phyloP scores from a whole-genome alignment of 2,113 vertebrate species.

The Chascanopsetta lugubris region DNA sequence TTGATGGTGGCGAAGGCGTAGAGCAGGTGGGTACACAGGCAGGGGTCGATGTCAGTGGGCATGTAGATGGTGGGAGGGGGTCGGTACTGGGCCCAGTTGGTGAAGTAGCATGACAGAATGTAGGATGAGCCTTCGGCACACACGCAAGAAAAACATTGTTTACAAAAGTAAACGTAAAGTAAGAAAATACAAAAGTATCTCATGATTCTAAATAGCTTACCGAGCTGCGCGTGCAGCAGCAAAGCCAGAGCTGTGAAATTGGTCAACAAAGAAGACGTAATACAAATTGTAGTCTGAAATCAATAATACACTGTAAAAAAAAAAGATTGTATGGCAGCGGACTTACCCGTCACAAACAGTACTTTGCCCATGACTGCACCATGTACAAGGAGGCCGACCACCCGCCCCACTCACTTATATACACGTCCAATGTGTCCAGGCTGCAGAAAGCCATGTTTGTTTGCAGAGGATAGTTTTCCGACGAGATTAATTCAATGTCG shows the following conservation, averaged over 20 bases:
- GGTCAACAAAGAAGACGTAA: slow-evolving; percentile 2
- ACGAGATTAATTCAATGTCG: slow-evolving; percentile 26
- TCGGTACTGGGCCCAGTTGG: slow-evolving; percentile 75
- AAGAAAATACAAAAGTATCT: neutral
- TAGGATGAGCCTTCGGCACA: slow-evolving; percentile 66
- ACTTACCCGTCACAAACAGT: slow-evolving; percentile 64
- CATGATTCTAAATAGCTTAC: slow-evolving; percentile 47
- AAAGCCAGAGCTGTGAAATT: slow-evolving; percentile 49
- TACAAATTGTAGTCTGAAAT: neutral
- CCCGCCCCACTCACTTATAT: neutral
- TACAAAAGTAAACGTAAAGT: neutral
- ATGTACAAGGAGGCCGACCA: neutral
- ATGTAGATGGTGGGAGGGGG: neutral
- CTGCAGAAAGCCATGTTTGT: neutral
- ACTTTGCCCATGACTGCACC: slow-evolving; percentile 66
- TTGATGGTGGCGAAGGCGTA: neutral
- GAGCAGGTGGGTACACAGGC: neutral
- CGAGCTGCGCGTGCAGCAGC: slow-evolving; percentile 43
- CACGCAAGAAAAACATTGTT: neutral
- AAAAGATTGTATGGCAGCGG: neutral
- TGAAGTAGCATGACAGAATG: slow-evolving; percentile 77
- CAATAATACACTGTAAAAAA: too few species aligned
- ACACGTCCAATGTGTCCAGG: neutral
- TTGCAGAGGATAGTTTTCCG: neutral
- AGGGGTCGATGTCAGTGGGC: neutral